phyloP scores from a whole-genome alignment of 37 sponge, comb jelly and placozoan genomes.

The Halisarca cf. caerulea region DNA sequence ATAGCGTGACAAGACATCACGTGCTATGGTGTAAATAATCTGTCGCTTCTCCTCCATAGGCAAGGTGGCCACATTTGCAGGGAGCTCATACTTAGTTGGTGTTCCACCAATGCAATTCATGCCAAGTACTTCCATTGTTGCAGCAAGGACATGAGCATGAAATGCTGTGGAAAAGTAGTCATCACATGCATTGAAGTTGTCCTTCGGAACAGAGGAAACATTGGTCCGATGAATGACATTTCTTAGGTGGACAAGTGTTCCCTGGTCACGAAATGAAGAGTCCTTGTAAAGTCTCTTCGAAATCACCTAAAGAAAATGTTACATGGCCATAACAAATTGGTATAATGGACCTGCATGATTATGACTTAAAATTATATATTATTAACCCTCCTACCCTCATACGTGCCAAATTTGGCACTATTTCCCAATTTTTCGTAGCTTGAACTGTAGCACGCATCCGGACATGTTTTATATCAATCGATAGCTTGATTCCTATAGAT shows the following conservation, averaged over 20 bases:
- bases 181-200: conserved; percentile 39
- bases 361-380: neutral
- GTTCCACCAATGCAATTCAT: neutral
- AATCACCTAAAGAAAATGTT: conserved; percentile 37
- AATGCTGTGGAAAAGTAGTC: conserved; percentile 26
- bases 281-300: conserved; percentile 36
- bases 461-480: too few species aligned
- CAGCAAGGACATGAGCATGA: conserved; percentile 10
- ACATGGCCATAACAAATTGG: neutral
- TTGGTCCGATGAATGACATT: conserved; percentile 45
- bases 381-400: too few species aligned
- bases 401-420: too few species aligned
- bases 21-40: too few species aligned
- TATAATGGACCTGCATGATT: neutral
- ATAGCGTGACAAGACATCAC: too few species aligned
- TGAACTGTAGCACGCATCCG: too few species aligned
- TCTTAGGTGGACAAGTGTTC: conserved; percentile 45
- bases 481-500: too few species aligned
- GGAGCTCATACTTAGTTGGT: conserved; percentile 7
- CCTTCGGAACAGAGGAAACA: neutral
- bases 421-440: too few species aligned
- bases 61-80: neutral
- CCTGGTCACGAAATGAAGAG: conserved; percentile 27
- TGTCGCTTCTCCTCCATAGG: too few species aligned
- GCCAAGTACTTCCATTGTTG: conserved; percentile 33